Base-by-base conservation (phyloP, 2,888 invertebrate species). In the Galerucella pusilla region DNA sequence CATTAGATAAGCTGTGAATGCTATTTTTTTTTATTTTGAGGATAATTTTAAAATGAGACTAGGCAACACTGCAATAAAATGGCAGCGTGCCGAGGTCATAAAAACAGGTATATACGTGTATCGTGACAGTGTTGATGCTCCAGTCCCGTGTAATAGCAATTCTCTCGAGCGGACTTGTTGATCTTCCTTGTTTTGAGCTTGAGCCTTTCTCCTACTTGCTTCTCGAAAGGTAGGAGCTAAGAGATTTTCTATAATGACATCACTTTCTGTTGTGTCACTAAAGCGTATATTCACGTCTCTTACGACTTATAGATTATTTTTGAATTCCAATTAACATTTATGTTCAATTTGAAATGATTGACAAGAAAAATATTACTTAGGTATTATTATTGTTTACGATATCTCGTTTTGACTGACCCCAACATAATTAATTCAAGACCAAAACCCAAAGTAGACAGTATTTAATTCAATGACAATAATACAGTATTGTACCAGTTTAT, bases 131-230 rank as follows among this genome's bases (percentile, higher is more conserved):
- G 20, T 4, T 52, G 52, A 52, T 52, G 52, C n/a, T 52, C 52
- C 7, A 52, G n/a, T n/a, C 52, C 52, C 52, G 52, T 52, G n/a
- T 52, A n/a, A n/a, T 52, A 6, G 52, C 14, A 52, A 52, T 52
- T 52, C 52, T 52, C 52, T 52, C 16, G 57, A 57, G 20, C 57
- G n/a, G n/a, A 57, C 57, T 16, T 57, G 57, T 57, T 57, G 57
- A 20, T 57, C 20, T 16, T 57, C 11, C 10, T 57, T 57, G 20
- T 57, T 57, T 20, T 20, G 20, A 20, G 20, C 20, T n/a, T 57
- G 7, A 16, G 57, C 57, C 11, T 57, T 10, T 57, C 57, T 2
- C 4, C 7, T 2, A 7, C 52, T 16, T 57, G 20, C 20, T 57
- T 16, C 57, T 5, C 10, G 57, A 20, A 10, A 20, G 57, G 20